Evolutionary conservation across 2,888 invertebrate species (phyloP).

Genomic region (Exocentrus adspersus): DNA sequence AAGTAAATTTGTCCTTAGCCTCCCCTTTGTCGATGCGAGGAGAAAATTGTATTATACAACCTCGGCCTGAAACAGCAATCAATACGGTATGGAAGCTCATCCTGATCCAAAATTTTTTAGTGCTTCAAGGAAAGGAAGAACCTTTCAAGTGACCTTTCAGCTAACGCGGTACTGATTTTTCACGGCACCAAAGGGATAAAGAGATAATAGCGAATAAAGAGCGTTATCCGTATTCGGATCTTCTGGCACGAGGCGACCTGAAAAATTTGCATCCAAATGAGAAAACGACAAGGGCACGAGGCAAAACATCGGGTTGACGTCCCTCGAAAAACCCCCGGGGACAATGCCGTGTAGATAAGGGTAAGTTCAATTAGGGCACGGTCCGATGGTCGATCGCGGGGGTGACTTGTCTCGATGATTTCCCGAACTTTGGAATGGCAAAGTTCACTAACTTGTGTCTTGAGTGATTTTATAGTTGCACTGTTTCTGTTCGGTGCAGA

Average conservation of each 20-base stretch:
- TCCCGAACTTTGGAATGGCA: slow-evolving; percentile 16
- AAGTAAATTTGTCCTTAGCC: slow-evolving; percentile 37
- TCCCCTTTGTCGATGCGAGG: slow-evolving; percentile 10
- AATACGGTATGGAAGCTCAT: too few species aligned
- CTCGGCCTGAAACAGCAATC: background rate
- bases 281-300: slow-evolving; percentile 29
- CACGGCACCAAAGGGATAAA: slow-evolving; percentile 34
- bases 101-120: background rate
- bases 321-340: slow-evolving; percentile 42
- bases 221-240: slow-evolving; percentile 50
- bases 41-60: background rate
- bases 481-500: too few species aligned
- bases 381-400: slow-evolving; percentile 49
- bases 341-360: slow-evolving; percentile 44
- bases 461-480: too few species aligned
- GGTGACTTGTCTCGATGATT: slow-evolving; percentile 15
- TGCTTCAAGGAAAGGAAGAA: background rate
- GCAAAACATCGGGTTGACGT: slow-evolving; percentile 18
- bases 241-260: slow-evolving; percentile 37
- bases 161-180: too few species aligned
- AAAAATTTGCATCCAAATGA: slow-evolving; percentile 52
- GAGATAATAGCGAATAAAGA: slow-evolving; percentile 50
- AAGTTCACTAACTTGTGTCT: slow-evolving; percentile 35
- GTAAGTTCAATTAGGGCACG: slow-evolving; percentile 44
- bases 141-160: background rate